A percentile compares a stretch with the other conserved stretches of the same genome.
Evolutionary conservation across 1,140 invertebrate genomes (phyloP).

Genomic region (Chrysopa pallens): DNA sequence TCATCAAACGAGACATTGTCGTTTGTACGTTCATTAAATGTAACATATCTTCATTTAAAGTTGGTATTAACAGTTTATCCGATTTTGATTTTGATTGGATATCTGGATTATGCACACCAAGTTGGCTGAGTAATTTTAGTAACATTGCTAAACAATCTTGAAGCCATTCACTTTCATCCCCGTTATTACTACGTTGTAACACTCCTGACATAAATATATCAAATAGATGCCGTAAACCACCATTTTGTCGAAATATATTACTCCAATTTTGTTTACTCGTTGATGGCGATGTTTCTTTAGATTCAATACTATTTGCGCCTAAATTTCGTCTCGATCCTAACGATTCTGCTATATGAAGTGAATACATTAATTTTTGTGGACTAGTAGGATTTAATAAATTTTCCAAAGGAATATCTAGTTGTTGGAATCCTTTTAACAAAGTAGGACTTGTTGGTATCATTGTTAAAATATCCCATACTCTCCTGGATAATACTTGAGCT

Average conservation of each 20-base stretch:
- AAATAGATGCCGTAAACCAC: conserved; percentile 72
- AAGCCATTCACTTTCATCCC: conserved; percentile 72
- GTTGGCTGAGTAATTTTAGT: conserved; percentile 64
- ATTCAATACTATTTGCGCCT: neutral
- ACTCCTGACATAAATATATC: conserved; percentile 80
- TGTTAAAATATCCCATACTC: conserved; percentile 87
- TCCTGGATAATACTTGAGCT: conserved; percentile 71
- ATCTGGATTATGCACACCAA: conserved; percentile 43
- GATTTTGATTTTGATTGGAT: conserved; percentile 16
- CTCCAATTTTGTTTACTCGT: conserved; percentile 34
- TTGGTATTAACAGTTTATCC: conserved; percentile 18
- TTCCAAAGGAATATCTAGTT: conserved; percentile 40
- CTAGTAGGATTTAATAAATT: conserved; percentile 68
- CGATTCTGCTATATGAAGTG: conserved; percentile 76
- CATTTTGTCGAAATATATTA: conserved; percentile 64
- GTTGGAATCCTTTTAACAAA: conserved; percentile 65
- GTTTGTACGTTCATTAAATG: conserved; percentile 66
- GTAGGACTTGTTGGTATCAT: conserved; percentile 76
- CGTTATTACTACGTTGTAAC: conserved; percentile 33
- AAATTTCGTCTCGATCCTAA: conserved; percentile 29
- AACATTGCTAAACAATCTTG: conserved; percentile 82
- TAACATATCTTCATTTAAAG: conserved; percentile 34
- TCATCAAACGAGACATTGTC: conserved; percentile 65
- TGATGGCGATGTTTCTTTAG: neutral
- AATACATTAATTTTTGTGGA: conserved; percentile 89